These are phyloP conservation scores for Prunella himalayana DNA, from an alignment of 2,113 vertebrate species.

Conservation along the genomic window DNA sequence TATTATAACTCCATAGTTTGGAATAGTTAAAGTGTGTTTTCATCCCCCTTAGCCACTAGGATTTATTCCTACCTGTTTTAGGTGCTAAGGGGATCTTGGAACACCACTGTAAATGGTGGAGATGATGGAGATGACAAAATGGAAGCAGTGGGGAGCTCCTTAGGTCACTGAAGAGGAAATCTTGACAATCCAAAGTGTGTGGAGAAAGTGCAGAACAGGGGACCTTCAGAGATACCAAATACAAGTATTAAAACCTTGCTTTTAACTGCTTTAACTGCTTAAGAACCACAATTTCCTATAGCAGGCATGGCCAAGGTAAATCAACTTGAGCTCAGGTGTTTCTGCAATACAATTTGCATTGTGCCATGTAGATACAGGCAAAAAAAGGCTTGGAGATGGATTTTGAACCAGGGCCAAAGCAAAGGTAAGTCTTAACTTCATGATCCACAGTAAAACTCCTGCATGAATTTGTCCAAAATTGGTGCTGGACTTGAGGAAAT, in stretches of 20 bases:
- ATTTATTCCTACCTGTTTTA: not conserved
- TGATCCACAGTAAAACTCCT: not conserved
- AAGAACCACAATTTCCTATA: not conserved
- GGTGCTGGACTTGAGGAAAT: not conserved
- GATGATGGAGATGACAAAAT: not conserved
- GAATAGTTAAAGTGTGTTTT: not conserved
- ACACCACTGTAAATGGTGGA: not conserved
- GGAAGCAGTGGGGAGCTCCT: not conserved
- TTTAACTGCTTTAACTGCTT: not conserved
- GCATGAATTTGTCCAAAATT: not conserved
- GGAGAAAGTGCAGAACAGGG: not conserved
- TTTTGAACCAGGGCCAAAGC: not conserved
- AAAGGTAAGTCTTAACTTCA: not conserved
- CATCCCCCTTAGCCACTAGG: not conserved
- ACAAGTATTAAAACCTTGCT: not conserved
- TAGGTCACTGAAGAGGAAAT: not conserved
- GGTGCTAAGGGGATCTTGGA: not conserved
- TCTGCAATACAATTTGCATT: not conserved
- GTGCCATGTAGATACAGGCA: not conserved
- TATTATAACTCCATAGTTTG: not conserved
- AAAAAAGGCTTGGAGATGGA: not conserved
- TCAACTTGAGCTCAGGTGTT: not conserved
- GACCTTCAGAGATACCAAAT: not conserved
- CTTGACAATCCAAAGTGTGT: not conserved
- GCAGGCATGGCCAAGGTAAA: no score